These are phyloP conservation scores for Aphodius granarius DNA, from an alignment of 2,888 invertebrate species.

Conservation along the genomic window DNA sequence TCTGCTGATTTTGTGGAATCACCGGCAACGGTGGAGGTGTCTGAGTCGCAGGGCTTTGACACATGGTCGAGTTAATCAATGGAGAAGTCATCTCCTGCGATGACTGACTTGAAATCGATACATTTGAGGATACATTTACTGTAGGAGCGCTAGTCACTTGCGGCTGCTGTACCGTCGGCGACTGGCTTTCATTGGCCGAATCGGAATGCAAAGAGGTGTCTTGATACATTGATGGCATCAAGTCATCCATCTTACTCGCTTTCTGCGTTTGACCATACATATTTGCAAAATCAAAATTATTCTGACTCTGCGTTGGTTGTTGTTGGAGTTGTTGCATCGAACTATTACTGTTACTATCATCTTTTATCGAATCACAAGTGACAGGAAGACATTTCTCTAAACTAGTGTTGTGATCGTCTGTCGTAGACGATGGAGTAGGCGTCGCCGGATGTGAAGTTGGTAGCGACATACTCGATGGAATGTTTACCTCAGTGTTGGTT, in stretches of 20 bases:
- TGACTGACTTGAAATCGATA: slow-evolving; percentile 18
- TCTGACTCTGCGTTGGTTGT: slow-evolving; percentile 54
- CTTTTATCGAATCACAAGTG: slow-evolving; percentile 46
- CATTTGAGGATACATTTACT: slow-evolving; percentile 13
- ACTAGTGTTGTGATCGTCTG: slow-evolving; percentile 49
- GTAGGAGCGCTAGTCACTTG: slow-evolving; percentile 20
- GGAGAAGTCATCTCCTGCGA: slow-evolving; percentile 24
- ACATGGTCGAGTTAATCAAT: slow-evolving; percentile 18
- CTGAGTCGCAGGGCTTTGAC: slow-evolving; percentile 25
- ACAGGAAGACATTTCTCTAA: slow-evolving; percentile 51
- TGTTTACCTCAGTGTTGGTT: slow-evolving; percentile 45
- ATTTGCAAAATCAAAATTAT: slow-evolving; percentile 50
- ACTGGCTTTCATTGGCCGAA: slow-evolving; percentile 40
- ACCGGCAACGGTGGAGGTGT: slow-evolving; percentile 22
- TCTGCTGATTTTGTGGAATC: not conserved
- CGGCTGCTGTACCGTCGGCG: slow-evolving; percentile 25
- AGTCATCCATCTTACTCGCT: slow-evolving; percentile 53
- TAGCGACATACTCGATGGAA: slow-evolving; percentile 41
- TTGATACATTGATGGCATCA: slow-evolving; percentile 43
- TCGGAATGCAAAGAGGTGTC: slow-evolving; percentile 49
- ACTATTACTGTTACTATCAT: slow-evolving; percentile 47
- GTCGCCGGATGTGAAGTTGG: slow-evolving; percentile 51
- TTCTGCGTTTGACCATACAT: slow-evolving; percentile 41
- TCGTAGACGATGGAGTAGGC: slow-evolving; percentile 53
- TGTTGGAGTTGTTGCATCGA: slow-evolving; percentile 49